Percentiles rank a stretch among this genome's conserved stretches.
These are phyloP conservation scores for Cyprinodon diabolis DNA, from an alignment of 2,797 vertebrate species.

Conservation along the genomic window DNA sequence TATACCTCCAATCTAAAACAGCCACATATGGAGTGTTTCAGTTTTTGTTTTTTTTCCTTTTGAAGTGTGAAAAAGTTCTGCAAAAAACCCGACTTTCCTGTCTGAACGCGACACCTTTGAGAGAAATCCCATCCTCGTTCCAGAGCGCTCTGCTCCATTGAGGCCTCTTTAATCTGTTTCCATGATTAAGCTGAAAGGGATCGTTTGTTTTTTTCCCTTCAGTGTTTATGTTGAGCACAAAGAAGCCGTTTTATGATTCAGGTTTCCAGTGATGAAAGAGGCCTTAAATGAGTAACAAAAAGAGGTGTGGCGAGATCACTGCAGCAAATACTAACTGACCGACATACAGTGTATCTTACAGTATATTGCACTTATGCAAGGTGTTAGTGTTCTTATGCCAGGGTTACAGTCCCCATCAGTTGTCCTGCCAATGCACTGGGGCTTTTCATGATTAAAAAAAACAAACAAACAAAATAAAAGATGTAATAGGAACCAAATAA, in stretches of 20 bases:
- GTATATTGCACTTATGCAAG: slow-evolving; percentile 75
- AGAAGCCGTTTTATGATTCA: slow-evolving; percentile 5
- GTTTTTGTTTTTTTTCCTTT: slow-evolving; percentile 13
- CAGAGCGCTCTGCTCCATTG: slow-evolving; percentile 19
- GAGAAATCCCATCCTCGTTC: slow-evolving; percentile 3
- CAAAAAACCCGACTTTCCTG: slow-evolving; percentile 24
- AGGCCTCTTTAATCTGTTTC: neutral
- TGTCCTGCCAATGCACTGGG: slow-evolving; percentile 50
- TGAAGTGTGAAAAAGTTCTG: slow-evolving; percentile 55
- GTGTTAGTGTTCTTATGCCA: slow-evolving; percentile 72
- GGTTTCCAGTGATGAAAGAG: slow-evolving; percentile 28
- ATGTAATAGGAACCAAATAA: slow-evolving; percentile 31
- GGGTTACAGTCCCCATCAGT: slow-evolving; percentile 57
- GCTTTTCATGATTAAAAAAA: slow-evolving; percentile 42
- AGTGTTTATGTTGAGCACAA: neutral
- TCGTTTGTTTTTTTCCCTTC: neutral
- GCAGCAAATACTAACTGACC: slow-evolving; percentile 26
- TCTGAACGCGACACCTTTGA: slow-evolving; percentile 25
- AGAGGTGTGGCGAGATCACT: slow-evolving; percentile 23
- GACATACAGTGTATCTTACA: slow-evolving; percentile 69
- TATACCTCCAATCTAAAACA: slow-evolving; percentile 37
- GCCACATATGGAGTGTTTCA: slow-evolving; percentile 60
- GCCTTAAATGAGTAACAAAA: slow-evolving; percentile 13
- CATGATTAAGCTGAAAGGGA: neutral
- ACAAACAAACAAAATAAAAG: slow-evolving; percentile 8